Evolutionary conservation across 2,797 vertebrate species (phyloP).

Genomic region (Rhinophrynus dorsalis): DNA sequence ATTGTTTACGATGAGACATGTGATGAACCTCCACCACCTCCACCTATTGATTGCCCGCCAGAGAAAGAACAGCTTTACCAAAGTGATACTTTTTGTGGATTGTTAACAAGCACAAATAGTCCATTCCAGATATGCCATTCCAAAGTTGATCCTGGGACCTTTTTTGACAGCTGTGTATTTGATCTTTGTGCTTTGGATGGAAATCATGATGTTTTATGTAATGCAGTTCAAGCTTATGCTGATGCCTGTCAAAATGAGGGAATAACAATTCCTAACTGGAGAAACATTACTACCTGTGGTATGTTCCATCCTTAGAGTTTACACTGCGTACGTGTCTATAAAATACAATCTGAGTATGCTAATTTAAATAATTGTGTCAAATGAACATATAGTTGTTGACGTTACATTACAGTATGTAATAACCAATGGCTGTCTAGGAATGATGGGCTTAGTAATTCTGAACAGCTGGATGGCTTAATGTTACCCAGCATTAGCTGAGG

Average conservation of each 20-base stretch:
- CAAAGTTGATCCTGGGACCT: constrained; percentile 61
- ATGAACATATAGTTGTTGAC: too few relatives aligned
- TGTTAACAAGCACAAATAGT: constrained; percentile 65
- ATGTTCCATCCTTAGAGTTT: too few relatives aligned
- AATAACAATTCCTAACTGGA: constrained; percentile 66
- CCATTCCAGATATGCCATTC: constrained; percentile 71
- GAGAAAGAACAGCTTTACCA: constrained; percentile 63
- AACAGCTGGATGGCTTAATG: too few relatives aligned
- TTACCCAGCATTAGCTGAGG: too few relatives aligned
- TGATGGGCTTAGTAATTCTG: too few relatives aligned
- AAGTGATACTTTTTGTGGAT: constrained; percentile 70
- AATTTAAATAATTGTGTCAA: too few relatives aligned
- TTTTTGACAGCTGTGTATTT: constrained; percentile 74
- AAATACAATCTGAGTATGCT: too few relatives aligned
- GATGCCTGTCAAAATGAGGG: constrained; percentile 74
- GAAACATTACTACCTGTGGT: constrained; percentile 77
- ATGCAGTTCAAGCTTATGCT: constrained; percentile 65
- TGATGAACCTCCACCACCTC: constrained; percentile 46
- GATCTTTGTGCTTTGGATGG: constrained; percentile 73
- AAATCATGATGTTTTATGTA: constrained; percentile 65
- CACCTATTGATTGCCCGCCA: constrained; percentile 59
- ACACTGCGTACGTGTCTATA: too few relatives aligned
- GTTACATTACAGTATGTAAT: too few relatives aligned
- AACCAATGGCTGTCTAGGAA: too few relatives aligned
- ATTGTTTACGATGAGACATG: constrained; percentile 52